Evolutionary conservation across 1,140 invertebrate genomes (phyloP), one percentile per base, ranked within the genome.

Genomic region (Odontomachus brunneus): DNA sequence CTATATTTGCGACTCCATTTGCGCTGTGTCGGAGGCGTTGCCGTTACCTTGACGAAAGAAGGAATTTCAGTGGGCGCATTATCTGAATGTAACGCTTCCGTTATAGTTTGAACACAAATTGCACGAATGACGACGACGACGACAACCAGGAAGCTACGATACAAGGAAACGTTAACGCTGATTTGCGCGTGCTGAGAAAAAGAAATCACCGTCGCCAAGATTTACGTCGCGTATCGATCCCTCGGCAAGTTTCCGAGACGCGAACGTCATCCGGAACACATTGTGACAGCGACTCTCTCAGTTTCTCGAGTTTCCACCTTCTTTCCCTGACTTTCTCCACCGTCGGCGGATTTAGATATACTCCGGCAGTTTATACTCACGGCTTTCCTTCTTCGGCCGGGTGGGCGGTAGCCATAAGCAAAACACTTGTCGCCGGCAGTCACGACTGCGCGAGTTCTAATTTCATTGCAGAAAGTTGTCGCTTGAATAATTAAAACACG

Each of bases 391-490:
- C 74, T 74, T 82, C 82, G 57, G 84, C 63, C 67, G 65, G 78
- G 59, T 74, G 74, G 86, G 89, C 86, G 85, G 86, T 86, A 83
- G 84, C 88, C 89, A 88, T 92, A 90, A 90, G 91, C 90, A 92
- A 93, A 92, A 92, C 92, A 92, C 88, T 92, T 90, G 91, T 91
- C 89, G 88, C 89, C 74, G 86, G 86, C 84, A 92, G 91, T 92
- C 91, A 89, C 89, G 88, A 91, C 87, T 89, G 88, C 84, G 88
- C 89, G 85, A 89, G 89, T 93, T 89, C 92, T 93, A 93, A 93
- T 93, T 93, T 93, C 92, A 93, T 93, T 92, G 92, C 91, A 86
- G 84, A 93, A 93, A 93, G 90, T 93, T 93, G 92, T 92, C 91
- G 90, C 88, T 90, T 93, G 93, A 93, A 93, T 93, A 93, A 93